These are phyloP conservation scores for Yoshiicerus persimilis DNA, from an alignment of 1,140 invertebrate genomes.

Conservation along the genomic window DNA sequence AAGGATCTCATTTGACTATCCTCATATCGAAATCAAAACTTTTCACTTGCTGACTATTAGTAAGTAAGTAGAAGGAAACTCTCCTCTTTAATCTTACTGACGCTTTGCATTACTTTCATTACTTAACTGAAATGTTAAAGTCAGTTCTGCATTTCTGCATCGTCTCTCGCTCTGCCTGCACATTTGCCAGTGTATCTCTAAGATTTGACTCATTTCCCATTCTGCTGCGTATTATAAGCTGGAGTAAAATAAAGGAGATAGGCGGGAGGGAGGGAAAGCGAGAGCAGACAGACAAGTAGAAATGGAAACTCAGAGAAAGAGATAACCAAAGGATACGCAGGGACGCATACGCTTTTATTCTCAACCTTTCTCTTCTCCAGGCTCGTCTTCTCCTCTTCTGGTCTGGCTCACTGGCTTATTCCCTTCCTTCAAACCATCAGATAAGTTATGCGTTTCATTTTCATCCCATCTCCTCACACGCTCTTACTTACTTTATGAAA, in stretches of 20 bases:
- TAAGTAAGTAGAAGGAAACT: neutral
- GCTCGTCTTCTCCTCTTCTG: too few species aligned
- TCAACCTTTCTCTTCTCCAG: neutral
- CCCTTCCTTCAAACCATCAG: neutral
- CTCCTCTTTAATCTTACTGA: neutral
- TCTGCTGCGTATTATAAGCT: neutral
- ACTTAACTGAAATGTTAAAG: neutral
- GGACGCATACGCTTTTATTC: neutral
- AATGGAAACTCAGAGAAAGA: neutral
- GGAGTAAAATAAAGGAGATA: neutral
- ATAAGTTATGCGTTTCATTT: neutral
- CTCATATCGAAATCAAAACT: neutral
- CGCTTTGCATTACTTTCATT: neutral
- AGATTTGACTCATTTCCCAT: neutral
- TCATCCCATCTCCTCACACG: neutral
- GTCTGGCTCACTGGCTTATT: too few species aligned
- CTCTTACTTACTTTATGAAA: neutral
- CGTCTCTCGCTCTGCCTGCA: neutral
- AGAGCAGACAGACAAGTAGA: too few species aligned
- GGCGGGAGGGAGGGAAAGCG: too few species aligned
- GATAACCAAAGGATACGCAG: neutral
- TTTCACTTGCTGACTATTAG: neutral
- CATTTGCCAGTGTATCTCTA: neutral
- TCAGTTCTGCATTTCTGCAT: neutral
- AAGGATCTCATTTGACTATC: neutral